These are phyloP conservation scores for Rallus limicola DNA, from an alignment of 2,113 vertebrate genomes.

Conservation along the genomic window DNA sequence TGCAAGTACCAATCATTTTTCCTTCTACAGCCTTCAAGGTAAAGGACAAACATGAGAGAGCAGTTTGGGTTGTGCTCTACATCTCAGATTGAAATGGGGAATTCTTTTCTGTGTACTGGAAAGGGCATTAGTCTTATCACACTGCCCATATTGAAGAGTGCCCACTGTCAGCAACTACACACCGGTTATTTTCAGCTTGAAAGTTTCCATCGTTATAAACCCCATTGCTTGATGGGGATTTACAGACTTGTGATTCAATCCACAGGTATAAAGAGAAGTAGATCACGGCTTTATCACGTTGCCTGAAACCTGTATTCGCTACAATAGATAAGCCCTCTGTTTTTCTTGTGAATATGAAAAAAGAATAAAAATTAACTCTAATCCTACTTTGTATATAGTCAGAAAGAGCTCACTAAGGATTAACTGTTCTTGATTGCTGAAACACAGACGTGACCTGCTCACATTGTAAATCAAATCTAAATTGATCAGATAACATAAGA, in stretches of 20 bases:
- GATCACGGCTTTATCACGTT: neutral
- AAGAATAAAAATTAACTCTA: neutral
- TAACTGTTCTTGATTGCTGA: neutral
- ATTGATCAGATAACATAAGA: neutral
- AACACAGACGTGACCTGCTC: neutral
- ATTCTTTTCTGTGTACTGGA: neutral
- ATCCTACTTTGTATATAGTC: neutral
- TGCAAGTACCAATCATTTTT: neutral
- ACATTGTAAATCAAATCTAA: neutral
- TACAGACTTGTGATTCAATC: neutral
- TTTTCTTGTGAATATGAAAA: neutral
- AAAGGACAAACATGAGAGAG: neutral
- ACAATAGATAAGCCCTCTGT: neutral
- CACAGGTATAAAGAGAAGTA: neutral
- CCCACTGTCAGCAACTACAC: neutral
- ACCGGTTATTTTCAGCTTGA: neutral
- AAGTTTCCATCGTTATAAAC: neutral
- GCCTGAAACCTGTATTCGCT: neutral
- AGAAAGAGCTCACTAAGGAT: neutral
- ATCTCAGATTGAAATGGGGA: neutral
- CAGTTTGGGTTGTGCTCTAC: neutral
- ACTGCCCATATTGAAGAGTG: neutral
- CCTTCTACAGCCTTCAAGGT: neutral
- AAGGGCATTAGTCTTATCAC: neutral
- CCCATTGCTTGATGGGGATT: neutral